These are phyloP conservation scores for Apodemus agrarius DNA, from an alignment of 2,797 vertebrate genomes.

Conservation along the genomic window DNA sequence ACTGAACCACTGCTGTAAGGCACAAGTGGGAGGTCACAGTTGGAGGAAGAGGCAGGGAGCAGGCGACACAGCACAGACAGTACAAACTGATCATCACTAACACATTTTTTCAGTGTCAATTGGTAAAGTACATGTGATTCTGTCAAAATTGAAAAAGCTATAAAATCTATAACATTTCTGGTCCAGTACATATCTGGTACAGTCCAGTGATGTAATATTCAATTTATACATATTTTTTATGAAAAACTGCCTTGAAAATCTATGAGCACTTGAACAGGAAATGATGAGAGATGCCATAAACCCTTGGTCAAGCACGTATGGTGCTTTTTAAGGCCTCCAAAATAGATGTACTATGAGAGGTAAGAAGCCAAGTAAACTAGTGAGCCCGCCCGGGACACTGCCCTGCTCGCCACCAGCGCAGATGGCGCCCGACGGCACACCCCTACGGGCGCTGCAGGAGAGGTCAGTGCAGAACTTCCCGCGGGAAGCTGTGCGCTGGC, in stretches of 20 bases:
- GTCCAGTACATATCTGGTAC: not conserved
- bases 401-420: not conserved
- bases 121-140: not conserved
- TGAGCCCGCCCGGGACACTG: not conserved
- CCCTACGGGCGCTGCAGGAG: not conserved
- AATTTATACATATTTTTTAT: not conserved
- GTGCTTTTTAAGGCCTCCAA: conserved; percentile 24
- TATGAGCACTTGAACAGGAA: conserved; percentile 24
- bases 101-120: not conserved
- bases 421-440: not conserved
- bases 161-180: not conserved
- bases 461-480: not conserved
- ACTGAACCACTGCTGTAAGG: conserved; percentile 96
- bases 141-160: not conserved
- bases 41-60: not conserved
- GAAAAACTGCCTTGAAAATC: conserved; percentile 53
- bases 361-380: conserved; percentile 3
- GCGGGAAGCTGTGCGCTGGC: not conserved
- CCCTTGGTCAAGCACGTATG: not conserved
- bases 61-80: not conserved
- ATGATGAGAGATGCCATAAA: not conserved
- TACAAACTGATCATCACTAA: not conserved
- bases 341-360: not conserved
- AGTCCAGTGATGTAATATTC: not conserved
- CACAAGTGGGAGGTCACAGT: conserved; percentile 59